Percentiles rank a stretch among this genome's conserved stretches.
These are phyloP conservation scores for Triplophysa dalaica DNA, from an alignment of 2,113 vertebrate species.

Conservation along the genomic window DNA sequence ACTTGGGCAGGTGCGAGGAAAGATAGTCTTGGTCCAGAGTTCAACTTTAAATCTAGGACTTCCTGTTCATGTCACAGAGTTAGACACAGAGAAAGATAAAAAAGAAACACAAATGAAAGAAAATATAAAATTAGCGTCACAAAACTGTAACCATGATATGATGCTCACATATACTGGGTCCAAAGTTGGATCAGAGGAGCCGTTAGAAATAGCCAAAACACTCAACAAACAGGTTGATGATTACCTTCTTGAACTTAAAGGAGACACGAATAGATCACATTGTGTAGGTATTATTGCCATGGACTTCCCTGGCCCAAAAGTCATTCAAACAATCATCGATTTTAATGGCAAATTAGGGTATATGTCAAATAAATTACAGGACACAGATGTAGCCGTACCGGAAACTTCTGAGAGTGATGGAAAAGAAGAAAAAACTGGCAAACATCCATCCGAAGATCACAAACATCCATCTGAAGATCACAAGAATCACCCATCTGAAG, in stretches of 20 bases:
- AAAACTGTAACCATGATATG: slow-evolving; percentile 49
- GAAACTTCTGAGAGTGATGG: background rate
- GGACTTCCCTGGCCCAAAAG: slow-evolving; percentile 58
- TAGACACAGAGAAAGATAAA: slow-evolving; percentile 36
- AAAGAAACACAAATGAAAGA: slow-evolving; percentile 25
- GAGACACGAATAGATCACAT: background rate
- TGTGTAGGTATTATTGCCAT: slow-evolving; percentile 66
- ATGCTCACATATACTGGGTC: slow-evolving; percentile 45
- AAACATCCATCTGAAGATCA: too few species aligned
- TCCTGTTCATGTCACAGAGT: slow-evolving; percentile 17
- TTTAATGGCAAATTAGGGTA: slow-evolving; percentile 19
- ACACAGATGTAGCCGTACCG: background rate
- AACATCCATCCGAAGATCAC: too few species aligned
- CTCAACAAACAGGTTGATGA: slow-evolving; percentile 52
- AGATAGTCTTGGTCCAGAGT: slow-evolving; percentile 63
- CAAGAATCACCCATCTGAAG: too few species aligned
- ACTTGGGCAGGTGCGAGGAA: slow-evolving; percentile 57
- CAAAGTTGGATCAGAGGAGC: accelerated
- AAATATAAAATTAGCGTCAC: background rate
- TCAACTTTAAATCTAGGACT: slow-evolving; percentile 38
- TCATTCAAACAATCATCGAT: slow-evolving; percentile 57
- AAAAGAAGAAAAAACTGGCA: too few species aligned
- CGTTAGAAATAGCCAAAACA: background rate
- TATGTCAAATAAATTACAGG: background rate
- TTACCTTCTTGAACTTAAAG: slow-evolving; percentile 29